Evolutionary conservation across 2,797 vertebrate species (phyloP).

Genomic region (Myiotriccus ornatus): DNA sequence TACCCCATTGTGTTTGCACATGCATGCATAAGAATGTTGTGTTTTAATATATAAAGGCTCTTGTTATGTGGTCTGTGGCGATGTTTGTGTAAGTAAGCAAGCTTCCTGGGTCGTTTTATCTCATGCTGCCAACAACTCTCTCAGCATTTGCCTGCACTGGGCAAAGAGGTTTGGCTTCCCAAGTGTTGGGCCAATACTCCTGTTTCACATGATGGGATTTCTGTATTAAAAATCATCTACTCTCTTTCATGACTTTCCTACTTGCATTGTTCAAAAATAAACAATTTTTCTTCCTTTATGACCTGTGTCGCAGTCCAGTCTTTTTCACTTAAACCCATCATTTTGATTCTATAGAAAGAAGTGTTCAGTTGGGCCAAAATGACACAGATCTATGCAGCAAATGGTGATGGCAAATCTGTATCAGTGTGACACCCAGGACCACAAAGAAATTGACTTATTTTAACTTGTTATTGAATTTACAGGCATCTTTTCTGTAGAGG

Average conservation of each 20-base stretch:
- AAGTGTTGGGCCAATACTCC: not conserved
- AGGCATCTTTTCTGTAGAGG: not conserved
- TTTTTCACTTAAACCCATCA: not conserved
- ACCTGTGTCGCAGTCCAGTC: not conserved
- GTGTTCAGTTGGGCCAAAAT: not conserved
- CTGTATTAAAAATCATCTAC: not conserved
- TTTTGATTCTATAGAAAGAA: not conserved
- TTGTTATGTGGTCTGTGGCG: not conserved
- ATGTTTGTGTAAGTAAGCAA: not conserved
- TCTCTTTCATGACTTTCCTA: not conserved
- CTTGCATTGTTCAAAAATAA: not conserved
- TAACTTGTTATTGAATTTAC: not conserved
- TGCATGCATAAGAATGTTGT: slow-evolving; percentile 44
- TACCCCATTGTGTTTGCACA: slow-evolving; percentile 58
- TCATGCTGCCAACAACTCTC: not conserved
- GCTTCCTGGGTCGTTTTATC: not conserved
- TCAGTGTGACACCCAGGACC: not conserved
- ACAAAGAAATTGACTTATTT: not conserved
- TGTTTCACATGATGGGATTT: not conserved
- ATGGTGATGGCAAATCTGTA: not conserved
- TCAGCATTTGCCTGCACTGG: not conserved
- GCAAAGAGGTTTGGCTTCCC: not conserved
- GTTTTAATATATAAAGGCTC: slow-evolving; percentile 29
- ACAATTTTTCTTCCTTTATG: not conserved
- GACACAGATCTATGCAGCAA: not conserved